Percentiles rank a stretch among this genome's conserved stretches.
Evolutionary conservation across 2,888 invertebrate species (phyloP).

Genomic region (Cataglyphis altisquamis): DNA sequence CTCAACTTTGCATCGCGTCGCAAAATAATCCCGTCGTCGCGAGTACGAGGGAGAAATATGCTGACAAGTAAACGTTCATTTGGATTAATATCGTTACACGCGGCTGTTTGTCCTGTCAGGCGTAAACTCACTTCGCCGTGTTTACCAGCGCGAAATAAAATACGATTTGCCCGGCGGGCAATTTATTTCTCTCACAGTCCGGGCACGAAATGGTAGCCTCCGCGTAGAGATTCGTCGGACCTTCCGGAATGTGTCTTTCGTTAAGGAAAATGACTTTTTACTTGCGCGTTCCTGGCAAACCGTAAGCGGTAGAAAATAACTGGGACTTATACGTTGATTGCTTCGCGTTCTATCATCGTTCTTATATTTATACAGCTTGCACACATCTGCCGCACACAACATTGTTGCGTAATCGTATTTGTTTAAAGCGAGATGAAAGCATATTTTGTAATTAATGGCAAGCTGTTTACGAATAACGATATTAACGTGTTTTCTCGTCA

Average conservation of each 20-base stretch:
- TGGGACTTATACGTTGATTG: slow-evolving; percentile 30
- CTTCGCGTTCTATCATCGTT: background rate
- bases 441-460: slow-evolving; percentile 5
- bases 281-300: slow-evolving; percentile 21
- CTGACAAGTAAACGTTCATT: slow-evolving; percentile 71
- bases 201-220: slow-evolving; percentile 37
- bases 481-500: background rate
- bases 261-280: slow-evolving; percentile 53
- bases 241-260: slow-evolving; percentile 40
- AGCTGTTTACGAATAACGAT: background rate
- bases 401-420: background rate
- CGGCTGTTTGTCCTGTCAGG: slow-evolving; percentile 67
- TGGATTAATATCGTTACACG: slow-evolving; percentile 73
- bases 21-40: slow-evolving; percentile 55
- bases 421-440: background rate
- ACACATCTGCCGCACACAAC: background rate
- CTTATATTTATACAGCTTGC: background rate
- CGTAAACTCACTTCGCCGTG: slow-evolving; percentile 68
- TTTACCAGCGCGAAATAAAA: slow-evolving; percentile 73
- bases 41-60: slow-evolving; percentile 66
- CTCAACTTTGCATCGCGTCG: slow-evolving; percentile 24
- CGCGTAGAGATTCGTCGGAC: slow-evolving; percentile 51
- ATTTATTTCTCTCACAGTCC: slow-evolving; percentile 65
- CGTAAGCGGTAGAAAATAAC: slow-evolving; percentile 29
- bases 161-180: slow-evolving; percentile 66